Evolutionary conservation across 1,140 invertebrate species (phyloP), one percentile per base, ranked within the genome.

Genomic region (Drosophila fuyamai): DNA sequence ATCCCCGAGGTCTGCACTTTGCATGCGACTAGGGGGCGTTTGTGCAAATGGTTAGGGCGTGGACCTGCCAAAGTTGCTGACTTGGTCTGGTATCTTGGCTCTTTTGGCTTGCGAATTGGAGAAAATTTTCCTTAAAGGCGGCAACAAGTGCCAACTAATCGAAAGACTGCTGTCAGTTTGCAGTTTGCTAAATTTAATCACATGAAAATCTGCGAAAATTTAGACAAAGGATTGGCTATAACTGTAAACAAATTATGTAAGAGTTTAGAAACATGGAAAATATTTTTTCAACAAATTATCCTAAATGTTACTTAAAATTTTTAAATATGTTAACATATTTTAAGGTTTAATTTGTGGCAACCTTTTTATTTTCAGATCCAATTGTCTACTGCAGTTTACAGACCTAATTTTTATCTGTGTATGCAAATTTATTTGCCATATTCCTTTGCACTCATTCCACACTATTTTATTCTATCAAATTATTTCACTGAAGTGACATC

Each of bases 401-500:
- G 29, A 32, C 36, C 9, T 10, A 3, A 2, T 38, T n/a, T 63
- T 9, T 46, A 4, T 2, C 23, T 38, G 16, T 41, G 48, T 35
- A 78, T 78, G 68, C 66, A 35, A 72, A 72, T 72, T 71, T 27
- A 29, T 27, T 56, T 23, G 10, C 18, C 43, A 56, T 66, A 56
- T 40, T 36, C 29, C 35, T 43, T n/a, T 13, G 13, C 27, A 46
- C 12, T 13, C 66, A 48, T 44, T 70, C 36, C 29, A 32, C 41
- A 58, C 70, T 27, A 58, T 71, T 71, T 71, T 35, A 29, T 60
- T 66, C 50, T 74, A 73, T 74, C 72, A 75, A 74, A 61, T 75
- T 73, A 75, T 79, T 79, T 77, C 44, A 72, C 68, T 58, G 43
- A 65, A 62, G 68, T 85, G 81, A 85, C 81, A 85, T 85, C 81